Evolutionary conservation across 2,888 invertebrate genomes (phyloP).

Genomic region (Melieria omissa): DNA sequence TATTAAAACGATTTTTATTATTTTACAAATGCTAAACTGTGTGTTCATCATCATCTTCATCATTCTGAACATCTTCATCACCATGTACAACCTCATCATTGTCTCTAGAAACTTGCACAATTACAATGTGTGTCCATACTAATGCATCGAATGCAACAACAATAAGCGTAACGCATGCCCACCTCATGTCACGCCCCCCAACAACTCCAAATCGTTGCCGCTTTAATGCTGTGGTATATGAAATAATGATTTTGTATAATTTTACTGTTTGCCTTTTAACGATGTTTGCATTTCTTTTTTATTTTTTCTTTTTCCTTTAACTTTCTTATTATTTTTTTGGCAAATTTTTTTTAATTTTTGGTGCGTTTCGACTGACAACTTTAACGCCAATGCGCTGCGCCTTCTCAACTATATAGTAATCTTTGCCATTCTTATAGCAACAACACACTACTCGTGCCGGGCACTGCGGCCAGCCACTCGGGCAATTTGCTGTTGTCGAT

Average conservation of each 20-base stretch:
- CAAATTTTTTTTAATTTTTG: constrained; percentile 37
- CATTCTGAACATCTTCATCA: not conserved
- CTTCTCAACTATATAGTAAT: constrained; percentile 52
- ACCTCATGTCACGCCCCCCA: no score
- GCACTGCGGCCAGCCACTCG: constrained; percentile 65
- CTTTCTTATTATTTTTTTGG: constrained; percentile 9
- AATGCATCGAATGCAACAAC: no score
- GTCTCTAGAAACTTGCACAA: not conserved
- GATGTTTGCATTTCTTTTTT: constrained; percentile 4
- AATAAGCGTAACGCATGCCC: not conserved
- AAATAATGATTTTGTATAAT: not conserved
- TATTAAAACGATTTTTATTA: not conserved
- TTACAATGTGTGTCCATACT: not conserved
- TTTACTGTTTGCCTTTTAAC: not conserved
- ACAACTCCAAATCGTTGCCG: no score
- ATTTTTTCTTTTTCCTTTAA: constrained; percentile 9
- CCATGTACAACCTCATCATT: not conserved
- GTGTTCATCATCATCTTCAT: not conserved
- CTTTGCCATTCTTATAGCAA: constrained; percentile 68
- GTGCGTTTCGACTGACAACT: constrained; percentile 9
- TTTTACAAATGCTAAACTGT: constrained; percentile 6
- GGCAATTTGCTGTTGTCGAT: constrained; percentile 69
- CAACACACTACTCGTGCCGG: constrained; percentile 71
- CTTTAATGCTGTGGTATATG: no score
- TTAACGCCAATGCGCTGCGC: not conserved